Percentiles rank a stretch among this genome's conserved stretches.
These are phyloP conservation scores for Parnassius mnemosyne DNA, from an alignment of 2,888 invertebrate genomes.

Conservation along the genomic window DNA sequence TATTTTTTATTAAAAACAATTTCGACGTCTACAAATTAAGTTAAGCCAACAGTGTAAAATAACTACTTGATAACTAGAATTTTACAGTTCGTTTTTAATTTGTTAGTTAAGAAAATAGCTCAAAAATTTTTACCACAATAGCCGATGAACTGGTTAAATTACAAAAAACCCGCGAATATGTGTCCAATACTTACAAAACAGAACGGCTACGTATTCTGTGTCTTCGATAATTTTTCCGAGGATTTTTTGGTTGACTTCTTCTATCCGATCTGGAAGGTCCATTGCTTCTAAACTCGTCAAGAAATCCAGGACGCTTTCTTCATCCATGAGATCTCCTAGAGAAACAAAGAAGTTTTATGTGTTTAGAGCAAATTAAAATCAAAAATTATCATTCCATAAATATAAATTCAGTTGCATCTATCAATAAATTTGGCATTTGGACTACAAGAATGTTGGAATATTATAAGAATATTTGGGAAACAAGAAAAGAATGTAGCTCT, in stretches of 20 bases:
- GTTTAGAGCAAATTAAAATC: no score
- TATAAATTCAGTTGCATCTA: no score
- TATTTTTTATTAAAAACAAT: slow-evolving; percentile 52
- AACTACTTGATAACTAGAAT: slow-evolving; percentile 55
- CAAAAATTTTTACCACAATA: slow-evolving; percentile 70
- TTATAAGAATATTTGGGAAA: no score
- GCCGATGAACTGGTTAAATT: slow-evolving; percentile 55
- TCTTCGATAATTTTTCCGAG: slow-evolving; percentile 94
- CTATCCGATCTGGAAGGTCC: slow-evolving; percentile 96
- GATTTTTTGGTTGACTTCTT: slow-evolving; percentile 96
- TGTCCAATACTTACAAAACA: slow-evolving; percentile 91
- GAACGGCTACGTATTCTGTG: slow-evolving; percentile 94
- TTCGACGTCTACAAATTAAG: slow-evolving; percentile 46
- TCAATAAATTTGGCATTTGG: no score
- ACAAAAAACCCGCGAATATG: slow-evolving; percentile 24
- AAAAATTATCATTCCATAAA: no score
- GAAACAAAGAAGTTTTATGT: slow-evolving; percentile 13
- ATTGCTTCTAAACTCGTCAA: slow-evolving; percentile 96
- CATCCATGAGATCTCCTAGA: slow-evolving; percentile 95
- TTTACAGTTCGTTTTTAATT: slow-evolving; percentile 42
- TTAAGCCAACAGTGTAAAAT: slow-evolving; percentile 47
- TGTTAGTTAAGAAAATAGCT: slow-evolving; percentile 71
- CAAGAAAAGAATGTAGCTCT: slow-evolving; percentile 1
- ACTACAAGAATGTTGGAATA: no score
- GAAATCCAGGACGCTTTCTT: slow-evolving; percentile 95